Percentiles rank a stretch among this genome's conserved stretches.
Conservation (phyloP, 2,888 invertebrate genomes). For the Tetragonisca angustula region DNA sequence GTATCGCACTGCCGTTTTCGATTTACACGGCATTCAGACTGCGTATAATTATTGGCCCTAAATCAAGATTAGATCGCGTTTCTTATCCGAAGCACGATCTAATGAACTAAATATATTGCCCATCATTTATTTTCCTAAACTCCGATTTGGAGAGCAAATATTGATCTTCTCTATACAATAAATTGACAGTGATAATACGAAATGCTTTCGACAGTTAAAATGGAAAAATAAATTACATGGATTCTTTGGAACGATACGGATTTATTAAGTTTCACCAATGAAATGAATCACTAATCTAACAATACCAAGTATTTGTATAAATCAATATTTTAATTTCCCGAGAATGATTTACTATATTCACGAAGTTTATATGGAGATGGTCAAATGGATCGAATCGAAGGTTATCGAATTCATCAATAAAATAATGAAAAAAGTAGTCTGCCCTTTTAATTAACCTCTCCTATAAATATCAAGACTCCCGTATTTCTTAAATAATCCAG, state of each 20-base stretch:
- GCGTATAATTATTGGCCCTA: slow-evolving; percentile 36
- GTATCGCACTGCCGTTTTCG: slow-evolving; percentile 29
- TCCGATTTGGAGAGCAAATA: not conserved
- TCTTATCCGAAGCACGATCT: slow-evolving; percentile 17
- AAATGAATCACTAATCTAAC: not conserved
- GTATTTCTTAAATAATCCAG: slow-evolving; percentile 22
- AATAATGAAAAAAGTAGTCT: slow-evolving; percentile 7
- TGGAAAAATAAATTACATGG: not conserved
- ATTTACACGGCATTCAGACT: slow-evolving; percentile 45
- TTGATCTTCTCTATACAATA: not conserved
- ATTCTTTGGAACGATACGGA: not conserved
- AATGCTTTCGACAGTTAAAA: not conserved
- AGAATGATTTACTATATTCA: not conserved
- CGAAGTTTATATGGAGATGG: not conserved
- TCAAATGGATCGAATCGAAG: slow-evolving; percentile 3
- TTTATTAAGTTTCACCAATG: not conserved
- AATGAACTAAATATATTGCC: slow-evolving; percentile 37
- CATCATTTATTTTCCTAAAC: not conserved
- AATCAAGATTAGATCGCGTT: slow-evolving; percentile 19
- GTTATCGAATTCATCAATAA: slow-evolving; percentile 22
- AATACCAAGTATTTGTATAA: not conserved
- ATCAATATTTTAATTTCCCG: not conserved
- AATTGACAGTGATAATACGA: too few relatives aligned
- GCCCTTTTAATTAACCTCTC: slow-evolving; percentile 24
- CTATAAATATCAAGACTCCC: slow-evolving; percentile 20